phyloP scores from a whole-genome alignment of 2,797 vertebrate species.

The Gouania willdenowi region DNA sequence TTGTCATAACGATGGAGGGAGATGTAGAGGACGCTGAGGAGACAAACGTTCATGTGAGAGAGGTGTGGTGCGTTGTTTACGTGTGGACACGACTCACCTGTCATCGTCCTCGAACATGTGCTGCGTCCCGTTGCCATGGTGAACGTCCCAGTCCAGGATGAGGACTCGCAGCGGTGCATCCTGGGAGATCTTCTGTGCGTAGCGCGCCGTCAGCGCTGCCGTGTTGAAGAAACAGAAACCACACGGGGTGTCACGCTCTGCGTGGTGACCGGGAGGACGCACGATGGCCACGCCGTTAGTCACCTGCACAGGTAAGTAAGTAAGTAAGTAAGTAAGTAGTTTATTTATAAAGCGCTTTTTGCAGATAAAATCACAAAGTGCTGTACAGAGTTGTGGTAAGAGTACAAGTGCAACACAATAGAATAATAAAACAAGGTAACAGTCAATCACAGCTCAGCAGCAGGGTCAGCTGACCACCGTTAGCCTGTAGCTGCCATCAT shows the following conservation, averaged over 20 bases:
- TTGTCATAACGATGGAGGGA: slow-evolving; percentile 89
- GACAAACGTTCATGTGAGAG: neutral
- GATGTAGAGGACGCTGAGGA: slow-evolving; percentile 81
- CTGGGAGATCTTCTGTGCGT: slow-evolving; percentile 75
- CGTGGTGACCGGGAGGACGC: slow-evolving; percentile 88
- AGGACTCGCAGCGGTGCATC: slow-evolving; percentile 72
- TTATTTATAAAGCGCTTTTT: too few species aligned
- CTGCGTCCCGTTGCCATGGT: slow-evolving; percentile 91
- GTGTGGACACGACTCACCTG: too few species aligned
- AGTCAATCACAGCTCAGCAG: neutral
- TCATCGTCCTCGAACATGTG: slow-evolving; percentile 86
- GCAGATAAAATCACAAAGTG: too few species aligned
- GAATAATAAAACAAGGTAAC: too few species aligned
- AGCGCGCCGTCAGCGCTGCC: slow-evolving; percentile 79
- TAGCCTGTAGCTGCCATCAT: too few species aligned
- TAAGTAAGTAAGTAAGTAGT: too few species aligned
- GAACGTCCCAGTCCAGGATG: slow-evolving; percentile 90
- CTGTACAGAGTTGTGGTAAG: too few species aligned
- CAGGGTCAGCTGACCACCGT: too few species aligned
- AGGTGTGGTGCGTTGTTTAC: too few species aligned
- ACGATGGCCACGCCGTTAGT: slow-evolving; percentile 82
- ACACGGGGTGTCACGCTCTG: slow-evolving; percentile 77
- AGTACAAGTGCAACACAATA: too few species aligned
- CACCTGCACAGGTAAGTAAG: too few species aligned
- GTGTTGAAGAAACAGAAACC: slow-evolving; percentile 93